These are phyloP conservation scores for Bimastos eiseni DNA, from an alignment of 2,888 invertebrate genomes.

Conservation along the genomic window DNA sequence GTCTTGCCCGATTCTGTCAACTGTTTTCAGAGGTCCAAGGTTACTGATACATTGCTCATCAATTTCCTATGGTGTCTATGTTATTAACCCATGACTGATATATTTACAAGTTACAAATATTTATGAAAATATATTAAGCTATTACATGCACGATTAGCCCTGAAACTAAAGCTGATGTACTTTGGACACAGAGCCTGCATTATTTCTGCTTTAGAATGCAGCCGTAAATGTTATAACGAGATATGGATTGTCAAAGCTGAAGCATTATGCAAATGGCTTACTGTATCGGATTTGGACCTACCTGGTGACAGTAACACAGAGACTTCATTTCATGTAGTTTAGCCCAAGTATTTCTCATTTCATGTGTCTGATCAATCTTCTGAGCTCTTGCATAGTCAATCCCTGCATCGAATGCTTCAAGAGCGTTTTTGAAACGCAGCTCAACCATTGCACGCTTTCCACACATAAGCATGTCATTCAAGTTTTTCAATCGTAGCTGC, in stretches of 20 bases:
- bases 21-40: too few species aligned
- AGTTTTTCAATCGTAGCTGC: not conserved
- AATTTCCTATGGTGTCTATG: not conserved
- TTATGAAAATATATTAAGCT: not conserved
- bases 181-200: not conserved
- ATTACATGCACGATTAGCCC: not conserved
- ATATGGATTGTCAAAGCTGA: not conserved
- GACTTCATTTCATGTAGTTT: constrained; percentile 13
- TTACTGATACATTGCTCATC: too few species aligned
- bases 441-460: not conserved
- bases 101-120: not conserved
- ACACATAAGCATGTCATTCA: not conserved
- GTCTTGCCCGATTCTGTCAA: too few species aligned
- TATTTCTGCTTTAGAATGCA: not conserved
- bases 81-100: not conserved
- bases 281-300: not conserved
- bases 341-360: not conserved
- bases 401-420: not conserved
- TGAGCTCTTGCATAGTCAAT: not conserved
- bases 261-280: not conserved
- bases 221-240: too few species aligned
- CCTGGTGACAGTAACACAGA: constrained; percentile 13
- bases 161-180: not conserved
- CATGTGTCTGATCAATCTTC: not conserved
- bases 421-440: not conserved